phyloP scores from a whole-genome alignment of 92 coral and sea anemone genomes.

The Umimayanthus chanpuru region DNA sequence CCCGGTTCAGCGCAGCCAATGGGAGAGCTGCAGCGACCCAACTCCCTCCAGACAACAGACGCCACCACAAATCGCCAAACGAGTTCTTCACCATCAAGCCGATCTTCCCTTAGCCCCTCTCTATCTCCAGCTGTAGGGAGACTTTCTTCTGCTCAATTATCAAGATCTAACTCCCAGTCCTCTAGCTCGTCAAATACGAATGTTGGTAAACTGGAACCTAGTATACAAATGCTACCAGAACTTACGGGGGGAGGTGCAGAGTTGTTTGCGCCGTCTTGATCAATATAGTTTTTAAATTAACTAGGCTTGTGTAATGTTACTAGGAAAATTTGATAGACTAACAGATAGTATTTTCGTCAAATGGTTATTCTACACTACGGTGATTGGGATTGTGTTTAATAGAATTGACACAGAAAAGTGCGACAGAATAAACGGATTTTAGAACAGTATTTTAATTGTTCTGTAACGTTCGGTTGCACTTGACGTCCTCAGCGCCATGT shows the following conservation, averaged over 20 bases:
- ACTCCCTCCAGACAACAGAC: not conserved
- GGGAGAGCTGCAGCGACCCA: constrained; percentile 11
- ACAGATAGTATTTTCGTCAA: not conserved
- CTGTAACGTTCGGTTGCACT: not conserved
- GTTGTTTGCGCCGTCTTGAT: constrained; percentile 37
- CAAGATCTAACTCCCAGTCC: constrained; percentile 33
- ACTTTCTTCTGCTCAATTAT: constrained; percentile 13
- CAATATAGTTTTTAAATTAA: not conserved
- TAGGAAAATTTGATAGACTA: not conserved
- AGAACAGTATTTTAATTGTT: no score
- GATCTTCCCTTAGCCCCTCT: not conserved
- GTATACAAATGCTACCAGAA: constrained; percentile 22
- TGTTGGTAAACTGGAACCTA: constrained; percentile 43
- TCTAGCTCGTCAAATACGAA: constrained; percentile 24
- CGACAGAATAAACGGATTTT: not conserved
- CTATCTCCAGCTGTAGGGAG: constrained; percentile 10
- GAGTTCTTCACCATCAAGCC: not conserved
- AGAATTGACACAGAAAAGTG: not conserved
- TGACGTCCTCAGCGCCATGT: no score
- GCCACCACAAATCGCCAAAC: not conserved
- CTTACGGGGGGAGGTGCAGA: constrained; percentile 41
- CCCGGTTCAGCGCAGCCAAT: constrained; percentile 40
- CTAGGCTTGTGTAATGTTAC: not conserved
- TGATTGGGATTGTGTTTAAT: not conserved
- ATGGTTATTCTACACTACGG: not conserved